Conservation (phyloP, 2,113 vertebrate species). For the Dipodomys stephensi region DNA sequence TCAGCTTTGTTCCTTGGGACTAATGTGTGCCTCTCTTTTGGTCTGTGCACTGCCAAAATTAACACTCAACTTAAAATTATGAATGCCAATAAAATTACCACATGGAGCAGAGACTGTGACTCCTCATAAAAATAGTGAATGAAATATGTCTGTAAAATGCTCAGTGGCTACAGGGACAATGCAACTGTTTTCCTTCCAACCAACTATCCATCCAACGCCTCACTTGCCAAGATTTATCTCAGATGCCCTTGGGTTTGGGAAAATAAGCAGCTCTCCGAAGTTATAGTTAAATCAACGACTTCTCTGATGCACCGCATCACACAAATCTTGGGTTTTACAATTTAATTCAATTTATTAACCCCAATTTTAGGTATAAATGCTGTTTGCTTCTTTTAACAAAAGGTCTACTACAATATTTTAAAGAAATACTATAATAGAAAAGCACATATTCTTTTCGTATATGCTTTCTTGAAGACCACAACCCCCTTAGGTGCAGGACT, state of each 20-base stretch:
- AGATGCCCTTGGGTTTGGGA: conserved; percentile 49
- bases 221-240: conserved; percentile 71
- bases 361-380: conserved; percentile 55
- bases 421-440: conserved; percentile 46
- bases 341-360: conserved; percentile 73
- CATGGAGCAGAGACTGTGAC: conserved; percentile 49
- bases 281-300: conserved; percentile 61
- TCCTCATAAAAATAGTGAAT: conserved; percentile 67
- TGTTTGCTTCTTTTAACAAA: conserved; percentile 63
- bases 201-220: background rate
- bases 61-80: conserved; percentile 69
- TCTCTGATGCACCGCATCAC: conserved; percentile 53
- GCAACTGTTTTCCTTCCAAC: conserved; percentile 27
- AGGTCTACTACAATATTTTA: conserved; percentile 61
- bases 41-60: conserved; percentile 46
- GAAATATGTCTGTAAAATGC: conserved; percentile 54
- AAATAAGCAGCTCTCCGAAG: conserved; percentile 53
- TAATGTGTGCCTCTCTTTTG: background rate
- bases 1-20: background rate
- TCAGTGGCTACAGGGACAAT: conserved; percentile 34
- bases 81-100: conserved; percentile 61
- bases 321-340: conserved; percentile 37
- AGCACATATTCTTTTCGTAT: conserved; percentile 24
- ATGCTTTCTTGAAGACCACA: conserved; percentile 62
- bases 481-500: conserved; percentile 23